Evolutionary conservation across 2,888 invertebrate genomes (phyloP).

Genomic region (Rutpela maculata): DNA sequence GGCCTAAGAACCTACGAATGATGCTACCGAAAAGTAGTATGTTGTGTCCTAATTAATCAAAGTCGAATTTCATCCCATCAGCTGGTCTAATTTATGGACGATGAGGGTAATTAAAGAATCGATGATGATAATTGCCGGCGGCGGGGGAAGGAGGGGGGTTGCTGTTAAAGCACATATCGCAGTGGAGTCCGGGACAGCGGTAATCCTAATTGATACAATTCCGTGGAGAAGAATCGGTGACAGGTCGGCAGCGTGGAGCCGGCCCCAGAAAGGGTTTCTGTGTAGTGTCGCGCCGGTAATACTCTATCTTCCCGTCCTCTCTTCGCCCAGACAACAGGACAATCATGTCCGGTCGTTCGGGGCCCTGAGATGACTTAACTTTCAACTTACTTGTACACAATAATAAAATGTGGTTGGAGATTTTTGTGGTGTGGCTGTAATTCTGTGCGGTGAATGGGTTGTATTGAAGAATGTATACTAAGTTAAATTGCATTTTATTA

Average conservation of each 20-base stretch:
- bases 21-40: constrained; percentile 39
- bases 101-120: constrained; percentile 55
- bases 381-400: constrained; percentile 42
- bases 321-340: constrained; percentile 56
- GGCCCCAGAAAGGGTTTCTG: constrained; percentile 73
- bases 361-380: constrained; percentile 48
- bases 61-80: constrained; percentile 43
- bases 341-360: constrained; percentile 61
- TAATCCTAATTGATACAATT: constrained; percentile 72
- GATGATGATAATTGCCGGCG: constrained; percentile 49
- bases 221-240: constrained; percentile 63
- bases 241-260: constrained; percentile 71
- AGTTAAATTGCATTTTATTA: no score
- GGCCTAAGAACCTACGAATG: background rate
- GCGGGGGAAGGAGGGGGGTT: background rate
- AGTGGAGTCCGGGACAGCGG: constrained; percentile 54
- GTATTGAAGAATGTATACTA: background rate
- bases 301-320: constrained; percentile 54
- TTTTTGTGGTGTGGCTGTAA: background rate
- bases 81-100: constrained; percentile 49
- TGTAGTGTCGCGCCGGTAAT: constrained; percentile 71
- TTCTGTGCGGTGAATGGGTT: constrained; percentile 3
- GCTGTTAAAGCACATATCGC: constrained; percentile 24
- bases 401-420: constrained; percentile 27
- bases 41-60: constrained; percentile 42